Base-by-base conservation (phyloP, 2,888 invertebrate species). In the Furcula furcula region DNA sequence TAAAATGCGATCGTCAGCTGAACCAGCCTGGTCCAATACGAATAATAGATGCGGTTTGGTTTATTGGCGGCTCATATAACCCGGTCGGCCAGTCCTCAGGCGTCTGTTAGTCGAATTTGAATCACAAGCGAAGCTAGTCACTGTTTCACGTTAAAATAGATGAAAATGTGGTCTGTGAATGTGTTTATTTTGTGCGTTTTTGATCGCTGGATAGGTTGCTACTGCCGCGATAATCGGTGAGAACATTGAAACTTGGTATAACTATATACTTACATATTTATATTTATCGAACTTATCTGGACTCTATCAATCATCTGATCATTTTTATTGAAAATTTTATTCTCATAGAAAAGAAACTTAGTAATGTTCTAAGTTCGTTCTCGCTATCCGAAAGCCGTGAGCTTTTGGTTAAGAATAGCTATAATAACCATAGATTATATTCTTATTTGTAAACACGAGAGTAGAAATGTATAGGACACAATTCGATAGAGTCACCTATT, bases 1-100 rank as follows among this genome's bases (percentile, higher is more conserved):
- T 14, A 19, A 19, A 19, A 21, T 27, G 20, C 27, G 14, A 20
- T n/a, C 20, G 10, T 27, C 27, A 25, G 26, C 26, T 25, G 23
- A 23, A 12, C 28, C 15, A 18, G 10, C 9, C n/a, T 18, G 48
- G 46, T 55, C 50, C 55, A 53, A 61, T 53, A 56, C 68, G 73
- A 71, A 83, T 82, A 84, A 83, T 87, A 88, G 88, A 87, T 80
- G 85, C 76, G 82, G 85, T 84, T 77, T 69, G 65, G 80, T 86
- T 88, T 88, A 88, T 86, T 80, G 79, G 68, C 62, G 75, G 70
- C 73, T 79, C 86, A 84, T 88, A 88, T 87, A 88, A 87, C 84
- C 76, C 59, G 74, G 62, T 52, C 66, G 76, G 46, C 57, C 56
- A 64, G 62, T 40, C 35, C 53, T 51, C 62, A 63, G 62, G 46